Evolutionary conservation across 2,113 vertebrate species (phyloP), one percentile per base, ranked within the genome.

Genomic region (Larimichthys crocea): DNA sequence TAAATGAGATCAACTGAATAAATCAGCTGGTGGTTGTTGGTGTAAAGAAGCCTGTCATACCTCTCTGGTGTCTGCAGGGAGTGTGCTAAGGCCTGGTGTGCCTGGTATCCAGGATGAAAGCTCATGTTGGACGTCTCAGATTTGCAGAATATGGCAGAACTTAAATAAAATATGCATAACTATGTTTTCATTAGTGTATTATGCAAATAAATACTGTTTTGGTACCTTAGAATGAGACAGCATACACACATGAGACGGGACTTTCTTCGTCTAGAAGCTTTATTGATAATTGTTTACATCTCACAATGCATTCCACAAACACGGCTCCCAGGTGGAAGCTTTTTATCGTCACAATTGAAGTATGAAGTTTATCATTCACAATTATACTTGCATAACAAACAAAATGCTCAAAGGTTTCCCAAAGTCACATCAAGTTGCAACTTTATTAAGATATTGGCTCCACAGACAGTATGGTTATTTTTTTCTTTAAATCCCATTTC

Each of bases 231-330:
- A 35, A 8, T 35, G 35, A 35, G 31, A 0, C 35, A 35, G 7
- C 35, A 8, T 46, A 67, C 1, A 2, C 31, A 88, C 74, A 81
- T 0, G 68, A 88, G 73, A 76, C 86, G 12, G 67, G 55, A 29
- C 64, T 61, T 82, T 82, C 24, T 92, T 93, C 79, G 88, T 97
- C 96, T 97, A 97, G 96, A 98, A 98, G 97, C 97, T 99, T 99
- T 99, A 99, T 99, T 99, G 96, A 96, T 94, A 94, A 93, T 93
- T 91, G 95, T 97, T 97, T 95, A 97, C 96, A 98, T 96, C 94
- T 97, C 96, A 98, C 97, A 97, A 97, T 95, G 97, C 97, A 98
- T 98, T 98, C 97, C 97, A 97, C 96, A 97, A 96, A 97, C 96
- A 96, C 90, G 71, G 93, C 95, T 97, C 80, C 96, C 95, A 77